Evolutionary conservation across 1,140 invertebrate genomes (phyloP).

Genomic region (Vanessa atalanta): DNA sequence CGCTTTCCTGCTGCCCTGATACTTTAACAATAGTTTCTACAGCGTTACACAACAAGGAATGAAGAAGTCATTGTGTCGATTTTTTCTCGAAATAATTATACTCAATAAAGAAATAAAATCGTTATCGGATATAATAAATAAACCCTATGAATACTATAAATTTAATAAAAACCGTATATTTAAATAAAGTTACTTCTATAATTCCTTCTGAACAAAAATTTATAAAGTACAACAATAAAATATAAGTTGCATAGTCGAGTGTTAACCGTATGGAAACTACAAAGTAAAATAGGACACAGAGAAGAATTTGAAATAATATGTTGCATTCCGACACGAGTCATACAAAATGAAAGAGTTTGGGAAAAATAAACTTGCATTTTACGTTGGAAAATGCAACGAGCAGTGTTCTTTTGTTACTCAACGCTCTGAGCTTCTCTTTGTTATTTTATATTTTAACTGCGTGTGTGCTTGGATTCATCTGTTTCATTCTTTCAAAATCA

Average conservation of each 20-base stretch:
- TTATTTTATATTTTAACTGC: constrained; percentile 61
- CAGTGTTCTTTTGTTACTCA: constrained; percentile 56
- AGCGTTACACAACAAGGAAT: constrained; percentile 13
- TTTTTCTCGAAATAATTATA: background rate
- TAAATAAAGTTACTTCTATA: background rate
- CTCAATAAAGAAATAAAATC: background rate
- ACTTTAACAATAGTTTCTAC: constrained; percentile 42
- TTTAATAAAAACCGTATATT: background rate
- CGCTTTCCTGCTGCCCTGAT: constrained; percentile 50
- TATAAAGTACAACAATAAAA: constrained; percentile 35
- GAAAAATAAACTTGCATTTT: constrained; percentile 60
- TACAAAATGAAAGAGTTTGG: constrained; percentile 59
- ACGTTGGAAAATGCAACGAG: constrained; percentile 56
- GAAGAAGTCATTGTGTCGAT: background rate
- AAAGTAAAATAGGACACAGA: constrained; percentile 45
- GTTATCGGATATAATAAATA: background rate
- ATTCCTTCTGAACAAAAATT: background rate
- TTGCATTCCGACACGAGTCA: constrained; percentile 54
- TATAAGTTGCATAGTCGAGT: constrained; percentile 43
- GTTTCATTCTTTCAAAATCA: constrained; percentile 56
- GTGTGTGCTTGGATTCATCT: constrained; percentile 54
- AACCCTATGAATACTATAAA: background rate
- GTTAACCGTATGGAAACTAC: constrained; percentile 46
- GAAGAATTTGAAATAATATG: constrained; percentile 56
- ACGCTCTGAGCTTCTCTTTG: constrained; percentile 53